Evolutionary conservation across 2,113 vertebrate genomes (phyloP).

Genomic region (Crotophaga sulcirostris): DNA sequence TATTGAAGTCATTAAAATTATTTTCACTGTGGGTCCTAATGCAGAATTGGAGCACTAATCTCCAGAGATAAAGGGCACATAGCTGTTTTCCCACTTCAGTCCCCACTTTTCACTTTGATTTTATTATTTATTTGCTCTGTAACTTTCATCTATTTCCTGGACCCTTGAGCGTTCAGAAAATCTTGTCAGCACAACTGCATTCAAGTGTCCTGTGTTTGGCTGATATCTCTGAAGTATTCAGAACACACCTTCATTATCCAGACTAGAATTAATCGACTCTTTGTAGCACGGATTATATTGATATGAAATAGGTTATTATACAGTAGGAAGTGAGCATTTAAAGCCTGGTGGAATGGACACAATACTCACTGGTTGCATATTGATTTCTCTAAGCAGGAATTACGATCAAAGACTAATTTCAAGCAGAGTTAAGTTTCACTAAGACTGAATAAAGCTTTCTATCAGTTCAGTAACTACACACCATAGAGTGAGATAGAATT

Average conservation of each 20-base stretch:
- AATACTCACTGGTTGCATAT: constrained; percentile 35
- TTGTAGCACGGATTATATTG: constrained; percentile 8
- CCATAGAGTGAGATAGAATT: constrained; percentile 18
- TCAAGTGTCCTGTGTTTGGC: not conserved
- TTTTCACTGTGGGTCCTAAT: not conserved
- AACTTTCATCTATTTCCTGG: not conserved
- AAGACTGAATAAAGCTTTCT: constrained; percentile 38
- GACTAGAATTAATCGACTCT: constrained; percentile 29
- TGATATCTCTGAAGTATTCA: constrained; percentile 14
- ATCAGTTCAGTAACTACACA: constrained; percentile 39
- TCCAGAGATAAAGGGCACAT: not conserved
- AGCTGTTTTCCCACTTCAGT: not conserved
- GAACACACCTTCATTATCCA: not conserved
- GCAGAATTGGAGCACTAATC: not conserved
- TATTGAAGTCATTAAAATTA: constrained; percentile 2
- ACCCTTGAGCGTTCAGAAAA: not conserved
- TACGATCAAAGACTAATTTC: constrained; percentile 61
- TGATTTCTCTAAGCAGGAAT: constrained; percentile 61
- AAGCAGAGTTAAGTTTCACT: constrained; percentile 59
- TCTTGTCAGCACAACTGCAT: not conserved
- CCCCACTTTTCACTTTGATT: not conserved
- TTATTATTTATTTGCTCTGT: constrained; percentile 9
- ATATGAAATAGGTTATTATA: constrained; percentile 6
- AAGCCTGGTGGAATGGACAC: constrained; percentile 1
- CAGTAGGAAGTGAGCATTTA: not conserved